Base-by-base conservation (phyloP, 37 sponge, comb jelly and placozoan genomes). In the Chondrilla cf. caribensis region DNA sequence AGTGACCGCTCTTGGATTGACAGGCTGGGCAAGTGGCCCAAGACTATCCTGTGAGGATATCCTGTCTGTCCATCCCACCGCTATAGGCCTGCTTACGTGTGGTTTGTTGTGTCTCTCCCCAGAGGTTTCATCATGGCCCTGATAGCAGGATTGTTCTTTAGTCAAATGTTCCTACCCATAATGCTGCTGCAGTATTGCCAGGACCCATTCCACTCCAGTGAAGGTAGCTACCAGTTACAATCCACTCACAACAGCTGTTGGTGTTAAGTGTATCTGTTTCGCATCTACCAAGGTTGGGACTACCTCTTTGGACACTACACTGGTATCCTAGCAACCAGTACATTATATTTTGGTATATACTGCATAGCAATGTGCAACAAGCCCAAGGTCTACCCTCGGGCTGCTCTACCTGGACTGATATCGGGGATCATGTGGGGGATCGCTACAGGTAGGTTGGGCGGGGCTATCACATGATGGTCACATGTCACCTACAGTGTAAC, bases 371-470 rank as follows among this genome's bases (percentile, higher is more conserved):
- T 42, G 59, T 2, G 35, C 67, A 95, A 92, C 90, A 89, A 79
- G 42, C 95, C 95, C 19, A 62, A 31, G 51, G 83, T 95, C 51
- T 86, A 90, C 85, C 88, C 92, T 8, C 80, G 84, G 38, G 80
- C 80, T 33, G 84, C 92, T 32, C 71, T 95, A 4, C 95, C 95
- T 47, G 95, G 87, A 26, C 80, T 95, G 14, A 39, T 91, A 29
- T 88, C 89, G 7, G 95, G 95, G 0, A 88, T 92, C 78, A 86
- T 95, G 80, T 95, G 95, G 95, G 94, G 90, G 26, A 87, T 93
- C 28, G 95, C 95, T 21, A 89, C 86, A 67, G 28, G 92, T 89
- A 44, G 65, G 83, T 44, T 22, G 1, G 15, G 57, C 6, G 51
- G 51, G 51, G 51, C 51, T 47, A 47, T 47, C 51, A 47, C 51